A percentile compares a stretch with the other conserved stretches of the same genome.
phyloP scores from a whole-genome alignment of 2,113 vertebrate species.

The Microtus ochrogaster region DNA sequence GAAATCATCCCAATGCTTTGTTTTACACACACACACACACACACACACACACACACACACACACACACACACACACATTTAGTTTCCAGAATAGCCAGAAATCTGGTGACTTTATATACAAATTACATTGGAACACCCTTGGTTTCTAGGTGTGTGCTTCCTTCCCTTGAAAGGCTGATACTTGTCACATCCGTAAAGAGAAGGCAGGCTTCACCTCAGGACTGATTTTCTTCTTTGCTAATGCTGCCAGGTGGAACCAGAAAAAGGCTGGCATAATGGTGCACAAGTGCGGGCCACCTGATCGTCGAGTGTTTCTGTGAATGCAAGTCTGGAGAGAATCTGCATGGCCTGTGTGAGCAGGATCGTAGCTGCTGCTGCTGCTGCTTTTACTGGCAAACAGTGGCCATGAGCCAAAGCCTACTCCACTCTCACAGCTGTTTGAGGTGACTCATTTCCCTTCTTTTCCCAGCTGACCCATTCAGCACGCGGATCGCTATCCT shows the following conservation, averaged over 20 bases:
- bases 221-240: neutral
- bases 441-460: conserved; percentile 83
- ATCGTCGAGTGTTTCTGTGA: neutral
- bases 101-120: neutral
- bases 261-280: neutral
- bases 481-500: conserved; percentile 60
- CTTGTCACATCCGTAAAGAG: neutral
- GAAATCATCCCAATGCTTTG: conserved; percentile 48
- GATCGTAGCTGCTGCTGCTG: conserved; percentile 43
- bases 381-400: conserved; percentile 75
- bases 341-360: neutral
- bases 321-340: neutral
- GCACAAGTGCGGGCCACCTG: neutral
- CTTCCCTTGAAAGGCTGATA: neutral
- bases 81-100: neutral
- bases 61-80: too few species aligned
- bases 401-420: conserved; percentile 71
- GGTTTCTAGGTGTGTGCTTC: conserved; percentile 26
- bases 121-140: neutral
- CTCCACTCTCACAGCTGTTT: conserved; percentile 78
- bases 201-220: neutral
- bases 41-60: too few species aligned
- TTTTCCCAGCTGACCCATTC: conserved; percentile 81
- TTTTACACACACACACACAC: too few species aligned
- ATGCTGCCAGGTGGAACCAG: neutral